Evolutionary conservation across 1,140 invertebrate genomes (phyloP).

Genomic region (Chelonus insularis): DNA sequence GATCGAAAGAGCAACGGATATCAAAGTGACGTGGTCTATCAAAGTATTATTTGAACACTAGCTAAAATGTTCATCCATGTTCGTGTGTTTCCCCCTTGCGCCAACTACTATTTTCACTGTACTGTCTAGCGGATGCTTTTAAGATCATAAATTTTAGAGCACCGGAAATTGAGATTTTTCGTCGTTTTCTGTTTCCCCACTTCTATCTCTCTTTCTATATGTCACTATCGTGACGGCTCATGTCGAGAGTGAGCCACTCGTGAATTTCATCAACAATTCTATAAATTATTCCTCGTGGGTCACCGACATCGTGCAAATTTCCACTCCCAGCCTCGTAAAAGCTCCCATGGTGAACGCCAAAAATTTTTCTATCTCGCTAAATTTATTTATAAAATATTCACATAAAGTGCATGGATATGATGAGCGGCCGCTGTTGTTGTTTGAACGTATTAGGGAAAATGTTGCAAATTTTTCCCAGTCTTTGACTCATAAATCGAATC

Average conservation of each 20-base stretch:
- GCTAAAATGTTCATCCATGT: neutral
- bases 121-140: slow-evolving; percentile 8
- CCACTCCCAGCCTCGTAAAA: neutral
- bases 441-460: too few species aligned
- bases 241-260: slow-evolving; percentile 10
- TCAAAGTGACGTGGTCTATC: neutral
- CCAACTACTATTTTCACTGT: neutral
- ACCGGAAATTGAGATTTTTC: slow-evolving; percentile 23
- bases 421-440: too few species aligned
- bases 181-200: neutral
- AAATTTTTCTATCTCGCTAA: slow-evolving; percentile 4
- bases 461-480: too few species aligned
- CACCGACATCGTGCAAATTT: slow-evolving; percentile 22
- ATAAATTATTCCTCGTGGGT: slow-evolving; percentile 25
- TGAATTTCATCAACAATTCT: slow-evolving; percentile 14
- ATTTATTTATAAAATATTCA: neutral
- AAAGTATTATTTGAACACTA: neutral
- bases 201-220: neutral
- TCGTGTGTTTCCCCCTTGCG: too few species aligned
- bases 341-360: neutral
- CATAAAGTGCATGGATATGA: neutral
- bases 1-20: neutral
- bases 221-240: neutral
- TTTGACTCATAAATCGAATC: too few species aligned
- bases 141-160: slow-evolving; percentile 21